These are phyloP conservation scores for Anneissia japonica DNA, from an alignment of 35 echinoderm and acorn worm species.

Conservation along the genomic window DNA sequence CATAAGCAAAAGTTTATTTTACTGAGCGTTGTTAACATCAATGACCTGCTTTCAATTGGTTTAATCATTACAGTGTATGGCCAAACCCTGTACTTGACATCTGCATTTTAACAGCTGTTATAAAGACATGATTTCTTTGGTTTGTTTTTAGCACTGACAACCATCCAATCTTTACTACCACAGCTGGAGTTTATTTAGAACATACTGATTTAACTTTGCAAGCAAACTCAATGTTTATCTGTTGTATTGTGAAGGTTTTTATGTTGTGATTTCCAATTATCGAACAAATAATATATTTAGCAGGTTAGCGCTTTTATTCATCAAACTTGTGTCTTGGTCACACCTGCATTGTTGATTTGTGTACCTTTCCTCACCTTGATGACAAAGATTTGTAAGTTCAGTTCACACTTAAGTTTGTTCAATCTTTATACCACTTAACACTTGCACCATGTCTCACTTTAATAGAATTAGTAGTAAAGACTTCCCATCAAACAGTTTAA, in stretches of 20 bases:
- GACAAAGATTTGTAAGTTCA: neutral
- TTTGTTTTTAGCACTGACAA: neutral
- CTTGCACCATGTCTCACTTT: neutral
- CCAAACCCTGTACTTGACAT: neutral
- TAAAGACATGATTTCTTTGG: neutral
- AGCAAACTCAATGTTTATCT: neutral
- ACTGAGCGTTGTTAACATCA: neutral
- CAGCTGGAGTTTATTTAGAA: neutral
- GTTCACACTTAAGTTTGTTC: neutral
- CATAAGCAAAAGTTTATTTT: neutral
- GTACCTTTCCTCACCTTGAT: neutral
- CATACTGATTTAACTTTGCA: neutral
- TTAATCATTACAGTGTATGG: neutral
- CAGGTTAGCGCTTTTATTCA: neutral
- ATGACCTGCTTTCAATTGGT: neutral
- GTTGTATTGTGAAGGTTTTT: neutral
- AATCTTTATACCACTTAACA: neutral
- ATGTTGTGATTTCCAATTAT: neutral
- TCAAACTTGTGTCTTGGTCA: neutral
- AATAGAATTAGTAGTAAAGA: neutral
- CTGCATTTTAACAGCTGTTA: neutral
- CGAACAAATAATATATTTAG: neutral
- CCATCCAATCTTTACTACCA: neutral
- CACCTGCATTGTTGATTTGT: neutral
- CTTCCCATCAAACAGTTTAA: neutral